Evolutionary conservation across 2,797 vertebrate species (phyloP), one percentile per base, ranked within the genome.

Genomic region (Clamator glandarius): DNA sequence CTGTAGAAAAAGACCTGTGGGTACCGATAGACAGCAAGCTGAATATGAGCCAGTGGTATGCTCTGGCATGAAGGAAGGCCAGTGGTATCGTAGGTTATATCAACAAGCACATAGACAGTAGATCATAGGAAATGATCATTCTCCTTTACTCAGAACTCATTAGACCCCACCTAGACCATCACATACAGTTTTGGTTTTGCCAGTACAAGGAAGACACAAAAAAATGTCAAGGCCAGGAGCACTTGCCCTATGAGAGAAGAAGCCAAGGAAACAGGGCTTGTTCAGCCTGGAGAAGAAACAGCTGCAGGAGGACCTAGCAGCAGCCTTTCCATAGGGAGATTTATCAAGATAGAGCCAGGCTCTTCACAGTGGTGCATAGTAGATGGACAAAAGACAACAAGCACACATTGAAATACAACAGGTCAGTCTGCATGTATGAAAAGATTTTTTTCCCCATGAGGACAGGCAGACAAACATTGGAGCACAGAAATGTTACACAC

Each of bases 381-480:
- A 80, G 25, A 16, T 73, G 12, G 10, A 75, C n/a, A 39, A 68
- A 48, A 84, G 28, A 41, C 12, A 69, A 77, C 3, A 16, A 35
- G 11, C 15, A 63, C 13, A 33, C 10, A 48, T 3, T 7, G 8
- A 68, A 92, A 57, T 3, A 68, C 36, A 26, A 79, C 51, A 62
- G 23, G 21, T 18, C 18, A 39, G 36, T 54, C 26, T 19, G 7
- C 4, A 28, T 5, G 16, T 14, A 68, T 86, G 33, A 21, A 36
- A 66, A 64, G 17, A 35, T 2, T 26, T 25, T 42, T 29, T 39
- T 15, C 28, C 11, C 6, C 20, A n/a, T 17, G 7, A 87, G 44
- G 57, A 19, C 26, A 84, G 41, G 0, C 0, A 82, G 33, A 62
- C n/a, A 86, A 95, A 52, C 31, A n/a, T 0, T 7, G 29, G 23